These are phyloP conservation scores for Elephantulus edwardii DNA, from an alignment of 2,113 vertebrate genomes.

Conservation along the genomic window DNA sequence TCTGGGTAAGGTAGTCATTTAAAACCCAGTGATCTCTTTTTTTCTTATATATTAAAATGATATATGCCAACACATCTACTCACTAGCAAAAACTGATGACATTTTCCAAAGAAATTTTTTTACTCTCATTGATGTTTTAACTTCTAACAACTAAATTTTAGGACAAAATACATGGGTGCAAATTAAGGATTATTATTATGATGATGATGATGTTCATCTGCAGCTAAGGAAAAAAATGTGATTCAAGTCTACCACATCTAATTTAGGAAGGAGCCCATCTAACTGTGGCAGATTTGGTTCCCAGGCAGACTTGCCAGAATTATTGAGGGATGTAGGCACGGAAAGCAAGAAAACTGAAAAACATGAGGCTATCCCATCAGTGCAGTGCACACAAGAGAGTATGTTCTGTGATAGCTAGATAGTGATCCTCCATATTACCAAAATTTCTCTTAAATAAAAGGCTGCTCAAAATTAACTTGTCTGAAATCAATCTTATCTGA, in stretches of 20 bases:
- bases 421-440: neutral
- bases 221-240: constrained; percentile 18
- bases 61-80: neutral
- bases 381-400: neutral
- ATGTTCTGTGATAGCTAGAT: neutral
- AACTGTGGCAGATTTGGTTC: constrained; percentile 32
- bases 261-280: constrained; percentile 45
- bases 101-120: constrained; percentile 36
- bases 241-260: constrained; percentile 38
- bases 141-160: constrained; percentile 36
- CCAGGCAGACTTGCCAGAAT: constrained; percentile 30
- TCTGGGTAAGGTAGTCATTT: constrained; percentile 1
- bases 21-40: constrained; percentile 50
- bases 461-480: constrained; percentile 5
- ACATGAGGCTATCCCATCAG: neutral
- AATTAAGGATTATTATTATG: constrained; percentile 50
- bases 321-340: neutral
- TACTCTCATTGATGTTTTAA: neutral
- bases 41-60: constrained; percentile 45
- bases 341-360: constrained; percentile 3
- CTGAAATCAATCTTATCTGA: constrained; percentile 26
- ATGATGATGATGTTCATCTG: constrained; percentile 5
- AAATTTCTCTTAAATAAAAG: constrained; percentile 26
- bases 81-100: constrained; percentile 6
- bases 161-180: constrained; percentile 11